Evolutionary conservation across 2,888 invertebrate genomes (phyloP).

Genomic region (Morpho deidamia): DNA sequence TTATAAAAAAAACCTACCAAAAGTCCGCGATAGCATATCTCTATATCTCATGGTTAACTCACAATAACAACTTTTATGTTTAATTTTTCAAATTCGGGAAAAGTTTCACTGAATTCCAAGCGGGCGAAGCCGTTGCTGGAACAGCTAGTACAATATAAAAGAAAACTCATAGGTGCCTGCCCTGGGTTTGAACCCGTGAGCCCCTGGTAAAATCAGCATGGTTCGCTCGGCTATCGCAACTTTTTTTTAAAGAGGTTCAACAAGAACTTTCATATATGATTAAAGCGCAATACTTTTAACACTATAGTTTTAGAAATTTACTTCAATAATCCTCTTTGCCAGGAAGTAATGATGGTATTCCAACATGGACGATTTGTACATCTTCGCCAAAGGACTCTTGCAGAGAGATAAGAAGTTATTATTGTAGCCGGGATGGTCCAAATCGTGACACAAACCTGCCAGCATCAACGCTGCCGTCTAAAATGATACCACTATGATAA

Average conservation of each 20-base stretch:
- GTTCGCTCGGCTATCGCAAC: too few relatives aligned
- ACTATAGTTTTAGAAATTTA: slow-evolving; percentile 32
- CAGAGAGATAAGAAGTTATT: slow-evolving; percentile 78
- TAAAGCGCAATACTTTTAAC: too few relatives aligned
- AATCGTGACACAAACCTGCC: slow-evolving; percentile 79
- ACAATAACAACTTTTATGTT: too few relatives aligned
- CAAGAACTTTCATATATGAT: too few relatives aligned
- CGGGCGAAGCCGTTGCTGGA: too few relatives aligned
- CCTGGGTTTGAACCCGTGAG: background rate
- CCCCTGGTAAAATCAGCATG: background rate
- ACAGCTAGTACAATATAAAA: background rate
- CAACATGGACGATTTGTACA: slow-evolving; percentile 77
- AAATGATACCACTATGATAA: background rate
- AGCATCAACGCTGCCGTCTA: slow-evolving; percentile 76
- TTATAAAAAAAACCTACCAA: too few relatives aligned
- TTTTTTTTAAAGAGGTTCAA: too few relatives aligned
- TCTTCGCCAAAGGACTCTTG: slow-evolving; percentile 70
- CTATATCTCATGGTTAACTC: too few relatives aligned
- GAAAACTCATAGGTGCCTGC: too few relatives aligned
- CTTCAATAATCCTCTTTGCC: slow-evolving; percentile 76
- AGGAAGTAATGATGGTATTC: slow-evolving; percentile 80
- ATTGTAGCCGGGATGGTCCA: slow-evolving; percentile 81
- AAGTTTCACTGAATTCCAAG: too few relatives aligned
- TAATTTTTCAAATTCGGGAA: too few relatives aligned
- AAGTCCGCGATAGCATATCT: too few relatives aligned